Evolutionary conservation across 2,113 vertebrate species (phyloP).

Genomic region (Actenoides hombroni): DNA sequence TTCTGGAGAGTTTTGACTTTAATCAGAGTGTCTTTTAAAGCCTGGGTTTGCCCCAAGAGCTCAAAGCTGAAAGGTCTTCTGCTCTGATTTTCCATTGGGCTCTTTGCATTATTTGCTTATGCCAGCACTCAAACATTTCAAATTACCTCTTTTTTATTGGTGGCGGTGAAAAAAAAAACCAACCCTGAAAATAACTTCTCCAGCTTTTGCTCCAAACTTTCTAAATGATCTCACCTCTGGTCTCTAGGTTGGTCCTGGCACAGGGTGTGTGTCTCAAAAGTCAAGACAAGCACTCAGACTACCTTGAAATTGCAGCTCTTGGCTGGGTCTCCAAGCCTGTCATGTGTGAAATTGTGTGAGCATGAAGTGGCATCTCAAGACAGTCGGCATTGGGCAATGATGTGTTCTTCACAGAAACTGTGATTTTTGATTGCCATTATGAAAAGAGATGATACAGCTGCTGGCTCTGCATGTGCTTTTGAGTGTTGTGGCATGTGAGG

Average conservation of each 20-base stretch:
- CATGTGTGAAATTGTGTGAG: not conserved
- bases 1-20: not conserved
- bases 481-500: not conserved
- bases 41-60: not conserved
- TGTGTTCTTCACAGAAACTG: not conserved
- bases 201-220: not conserved
- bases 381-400: not conserved
- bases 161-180: not conserved
- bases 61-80: not conserved
- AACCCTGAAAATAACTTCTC: not conserved
- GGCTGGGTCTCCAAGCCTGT: not conserved
- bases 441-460: not conserved
- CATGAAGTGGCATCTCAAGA: not conserved
- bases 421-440: not conserved
- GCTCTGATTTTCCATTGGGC: not conserved
- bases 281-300: not conserved
- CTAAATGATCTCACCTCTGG: not conserved
- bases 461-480: not conserved
- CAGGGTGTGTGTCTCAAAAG: not conserved
- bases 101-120: not conserved
- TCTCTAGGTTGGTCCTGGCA: not conserved
- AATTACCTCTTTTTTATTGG: not conserved
- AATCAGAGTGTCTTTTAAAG: not conserved
- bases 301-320: not conserved
- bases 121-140: not conserved